Evolutionary conservation across 1,140 invertebrate species (phyloP), one percentile per base, ranked within the genome.

Genomic region (Drosophila kohkoa): DNA sequence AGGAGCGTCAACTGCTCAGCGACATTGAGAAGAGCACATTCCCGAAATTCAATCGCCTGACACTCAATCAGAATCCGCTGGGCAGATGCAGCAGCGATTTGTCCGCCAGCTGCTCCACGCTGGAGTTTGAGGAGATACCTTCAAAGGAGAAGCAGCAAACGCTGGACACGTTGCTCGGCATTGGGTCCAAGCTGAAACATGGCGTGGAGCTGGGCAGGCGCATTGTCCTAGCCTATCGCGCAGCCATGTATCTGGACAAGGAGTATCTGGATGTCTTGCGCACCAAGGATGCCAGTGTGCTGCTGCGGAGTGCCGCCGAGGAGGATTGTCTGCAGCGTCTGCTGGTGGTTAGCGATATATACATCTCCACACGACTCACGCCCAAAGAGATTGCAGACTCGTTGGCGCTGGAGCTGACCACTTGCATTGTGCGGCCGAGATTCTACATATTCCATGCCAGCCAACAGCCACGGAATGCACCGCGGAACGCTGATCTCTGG

Each of bases 331-430:
- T 93, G 32, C 93, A 94, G 69, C 95, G 94, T 68, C 82, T 95
- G 11, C 92, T 95, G 57, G 93, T 95, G n/a, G 93, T 95, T 7
- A 93, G 93, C 66, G 94, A 95, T 79, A 93, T 94, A 58, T 91
- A 94, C 52, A 88, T 81, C 11, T 93, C 94, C 2, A 94, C 93
- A 5, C 91, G 93, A 43, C 92, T 94, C 72, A 93, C 91, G 2
- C 92, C 85, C 5, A 74, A 91, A 25, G 90, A 91, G 88, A 91
- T 94, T 28, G 93, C 93, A 0, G 88, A 92, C 57, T 93, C 93
- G 58, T 72, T 94, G 3, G 89, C 93, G 7, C 79, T 93, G 63
- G 93, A 94, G 87, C 92, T 94, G 8, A 89, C 93, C 6, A 82
- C 90, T 0, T 93, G 92, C 55, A 93, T 94, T 57, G 92, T 92